Conservation (phyloP, 1,140 invertebrate genomes). For the Acromyrmex heyeri region DNA sequence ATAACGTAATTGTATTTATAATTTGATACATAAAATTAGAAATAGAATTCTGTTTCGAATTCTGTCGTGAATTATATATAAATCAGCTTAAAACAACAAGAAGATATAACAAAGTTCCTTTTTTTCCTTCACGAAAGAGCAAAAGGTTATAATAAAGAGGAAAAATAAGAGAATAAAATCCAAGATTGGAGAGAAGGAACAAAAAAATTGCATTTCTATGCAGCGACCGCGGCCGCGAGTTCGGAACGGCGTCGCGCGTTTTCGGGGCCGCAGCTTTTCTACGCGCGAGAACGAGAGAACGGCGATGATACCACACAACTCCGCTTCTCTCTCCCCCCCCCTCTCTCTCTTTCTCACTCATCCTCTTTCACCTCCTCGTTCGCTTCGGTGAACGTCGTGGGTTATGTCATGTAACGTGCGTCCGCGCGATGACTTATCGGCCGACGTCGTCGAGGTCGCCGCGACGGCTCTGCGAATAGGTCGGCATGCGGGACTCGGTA, state of each 20-base stretch:
- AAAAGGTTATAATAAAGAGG: background rate
- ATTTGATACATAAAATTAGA: no score
- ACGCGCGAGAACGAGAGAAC: constrained; percentile 47
- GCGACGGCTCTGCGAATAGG: constrained; percentile 64
- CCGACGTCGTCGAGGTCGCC: constrained; percentile 72
- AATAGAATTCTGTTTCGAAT: no score
- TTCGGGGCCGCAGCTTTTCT: constrained; percentile 33
- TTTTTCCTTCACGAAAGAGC: no score
- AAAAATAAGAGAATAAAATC: background rate
- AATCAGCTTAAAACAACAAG: no score
- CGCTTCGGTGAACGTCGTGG: constrained; percentile 68
- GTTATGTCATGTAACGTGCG: constrained; percentile 77
- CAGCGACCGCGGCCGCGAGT: background rate
- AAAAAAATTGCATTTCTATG: background rate
- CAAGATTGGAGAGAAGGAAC: background rate
- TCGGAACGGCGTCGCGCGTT: background rate
- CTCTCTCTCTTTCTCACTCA: rapidly evolving
- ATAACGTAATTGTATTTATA: no score
- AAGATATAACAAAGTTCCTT: no score
- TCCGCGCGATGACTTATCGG: constrained; percentile 76
- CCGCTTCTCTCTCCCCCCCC: background rate
- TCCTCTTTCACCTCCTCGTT: background rate
- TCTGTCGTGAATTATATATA: no score
- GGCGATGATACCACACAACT: background rate
- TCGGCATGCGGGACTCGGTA: constrained; percentile 52